Evolutionary conservation across 37 sponge, comb jelly and placozoan species (phyloP), one percentile per base, ranked within the genome.

Genomic region (Beroe ovata): DNA sequence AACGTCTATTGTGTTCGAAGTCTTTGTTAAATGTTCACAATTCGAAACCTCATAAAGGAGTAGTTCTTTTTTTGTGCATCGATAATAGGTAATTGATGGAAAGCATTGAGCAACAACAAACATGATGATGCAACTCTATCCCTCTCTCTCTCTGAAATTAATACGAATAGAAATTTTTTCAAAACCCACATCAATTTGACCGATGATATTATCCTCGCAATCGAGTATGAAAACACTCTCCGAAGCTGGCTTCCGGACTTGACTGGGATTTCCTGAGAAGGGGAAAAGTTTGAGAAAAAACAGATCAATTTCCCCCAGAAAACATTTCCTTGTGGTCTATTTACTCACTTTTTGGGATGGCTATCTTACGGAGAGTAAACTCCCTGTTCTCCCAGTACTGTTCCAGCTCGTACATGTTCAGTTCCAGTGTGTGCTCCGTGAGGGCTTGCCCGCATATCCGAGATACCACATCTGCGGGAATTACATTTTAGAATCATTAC

Each of bases 361-460:
- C 26, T 77, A 77, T 77, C 28, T 77, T 77, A 4, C 84, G 41
- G 4, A 77, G 84, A 42, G 84, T 77, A 29, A 77, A 77, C 84
- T 77, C 84, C 28, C 84, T 77, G 54, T 40, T 0, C 84, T 77
- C 84, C 84, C 84, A 77, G 21, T 77, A 77, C 42, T 42, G 42
- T 36, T 77, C 84, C 84, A 77, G 22, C 84, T 77, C 84, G 1
- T 23, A 20, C 84, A 77, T 77, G 47, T 35, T 77, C 28, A 42
- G 84, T 40, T 77, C 84, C 54, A 77, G 54, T 1, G 84, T 77
- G 54, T 77, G 84, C 54, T 77, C 84, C 8, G 84, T 77, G 22
- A 77, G 54, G 84, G 84, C 84, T 25, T 77, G 84, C 38, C 84
- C 84, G 33, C 84, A 77, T 11, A 77, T 77, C 47, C 84, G 41